phyloP scores from a whole-genome alignment of 2,888 invertebrate genomes.

The Esperia sulphurella region DNA sequence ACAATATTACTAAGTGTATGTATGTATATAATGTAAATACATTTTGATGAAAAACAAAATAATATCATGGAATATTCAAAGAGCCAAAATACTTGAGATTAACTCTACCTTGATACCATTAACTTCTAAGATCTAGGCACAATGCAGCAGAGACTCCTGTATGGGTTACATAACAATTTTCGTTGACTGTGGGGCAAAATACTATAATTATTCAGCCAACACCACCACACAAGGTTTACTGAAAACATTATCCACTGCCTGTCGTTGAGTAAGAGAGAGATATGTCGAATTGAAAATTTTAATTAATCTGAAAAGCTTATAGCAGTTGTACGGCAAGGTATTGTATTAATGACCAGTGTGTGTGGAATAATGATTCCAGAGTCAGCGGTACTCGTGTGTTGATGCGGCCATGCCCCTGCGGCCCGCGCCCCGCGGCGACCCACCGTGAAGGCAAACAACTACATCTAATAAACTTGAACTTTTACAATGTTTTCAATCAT shows the following conservation, averaged over 20 bases:
- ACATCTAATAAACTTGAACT: slow-evolving; percentile 72
- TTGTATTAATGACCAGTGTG: slow-evolving; percentile 28
- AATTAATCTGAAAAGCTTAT: slow-evolving; percentile 28
- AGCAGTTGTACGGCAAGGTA: too few species aligned
- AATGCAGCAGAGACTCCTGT: slow-evolving; percentile 80
- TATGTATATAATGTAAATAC: slow-evolving; percentile 78
- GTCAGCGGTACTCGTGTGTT: slow-evolving; percentile 40
- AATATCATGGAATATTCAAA: slow-evolving; percentile 80
- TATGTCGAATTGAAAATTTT: slow-evolving; percentile 23
- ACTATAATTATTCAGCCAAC: slow-evolving; percentile 54
- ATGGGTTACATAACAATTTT: slow-evolving; percentile 76
- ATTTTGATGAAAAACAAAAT: slow-evolving; percentile 77
- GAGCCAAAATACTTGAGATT: slow-evolving; percentile 79
- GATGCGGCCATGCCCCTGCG: slow-evolving; percentile 58
- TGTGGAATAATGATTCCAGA: slow-evolving; percentile 50
- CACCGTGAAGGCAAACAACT: slow-evolving; percentile 68
- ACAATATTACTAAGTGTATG: slow-evolving; percentile 77
- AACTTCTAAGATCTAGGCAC: slow-evolving; percentile 80
- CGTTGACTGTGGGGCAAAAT: slow-evolving; percentile 76
- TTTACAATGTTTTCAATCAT: slow-evolving; percentile 62
- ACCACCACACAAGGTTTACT: slow-evolving; percentile 58
- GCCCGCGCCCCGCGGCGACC: slow-evolving; percentile 43
- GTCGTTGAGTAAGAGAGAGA: slow-evolving; percentile 27
- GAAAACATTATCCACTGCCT: slow-evolving; percentile 42
- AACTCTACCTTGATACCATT: slow-evolving; percentile 78